These are phyloP conservation scores for Salminus brasiliensis DNA, from an alignment of 2,113 vertebrate species.

Conservation along the genomic window DNA sequence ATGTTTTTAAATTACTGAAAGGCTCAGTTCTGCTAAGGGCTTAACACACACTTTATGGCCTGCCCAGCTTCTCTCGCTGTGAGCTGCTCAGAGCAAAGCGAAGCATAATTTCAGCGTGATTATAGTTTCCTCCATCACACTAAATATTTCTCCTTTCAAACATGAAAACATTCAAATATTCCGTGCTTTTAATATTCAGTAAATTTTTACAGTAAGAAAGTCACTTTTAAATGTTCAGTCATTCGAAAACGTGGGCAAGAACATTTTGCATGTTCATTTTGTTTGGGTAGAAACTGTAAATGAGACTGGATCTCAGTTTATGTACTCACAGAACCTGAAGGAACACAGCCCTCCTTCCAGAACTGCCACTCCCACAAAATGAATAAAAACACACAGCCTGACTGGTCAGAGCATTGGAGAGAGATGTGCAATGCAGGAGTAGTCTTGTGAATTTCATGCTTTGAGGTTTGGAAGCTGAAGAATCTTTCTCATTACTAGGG, in stretches of 20 bases:
- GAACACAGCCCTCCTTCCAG: too few relatives aligned
- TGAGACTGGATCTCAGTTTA: not conserved
- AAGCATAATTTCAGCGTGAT: not conserved
- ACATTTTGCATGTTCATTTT: not conserved
- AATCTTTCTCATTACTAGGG: too few relatives aligned
- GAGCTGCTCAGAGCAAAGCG: not conserved
- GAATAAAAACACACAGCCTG: too few relatives aligned
- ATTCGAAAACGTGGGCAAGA: too few relatives aligned
- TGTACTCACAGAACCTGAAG: too few relatives aligned
- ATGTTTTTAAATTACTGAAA: not conserved
- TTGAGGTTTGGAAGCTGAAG: too few relatives aligned
- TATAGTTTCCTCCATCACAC: not conserved
- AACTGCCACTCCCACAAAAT: too few relatives aligned
- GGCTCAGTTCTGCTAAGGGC: not conserved
- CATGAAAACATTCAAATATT: not conserved
- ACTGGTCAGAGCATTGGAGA: too few relatives aligned
- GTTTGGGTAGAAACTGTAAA: not conserved
- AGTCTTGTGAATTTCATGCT: too few relatives aligned
- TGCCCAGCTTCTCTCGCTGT: not conserved
- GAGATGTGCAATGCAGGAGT: too few relatives aligned
- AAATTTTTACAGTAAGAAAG: not conserved
- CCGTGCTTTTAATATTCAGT: not conserved
- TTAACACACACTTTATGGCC: not conserved
- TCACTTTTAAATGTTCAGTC: too few relatives aligned
- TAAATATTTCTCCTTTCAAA: not conserved